These are phyloP conservation scores for Eolophus roseicapilla DNA, from an alignment of 2,113 vertebrate genomes.

Conservation along the genomic window DNA sequence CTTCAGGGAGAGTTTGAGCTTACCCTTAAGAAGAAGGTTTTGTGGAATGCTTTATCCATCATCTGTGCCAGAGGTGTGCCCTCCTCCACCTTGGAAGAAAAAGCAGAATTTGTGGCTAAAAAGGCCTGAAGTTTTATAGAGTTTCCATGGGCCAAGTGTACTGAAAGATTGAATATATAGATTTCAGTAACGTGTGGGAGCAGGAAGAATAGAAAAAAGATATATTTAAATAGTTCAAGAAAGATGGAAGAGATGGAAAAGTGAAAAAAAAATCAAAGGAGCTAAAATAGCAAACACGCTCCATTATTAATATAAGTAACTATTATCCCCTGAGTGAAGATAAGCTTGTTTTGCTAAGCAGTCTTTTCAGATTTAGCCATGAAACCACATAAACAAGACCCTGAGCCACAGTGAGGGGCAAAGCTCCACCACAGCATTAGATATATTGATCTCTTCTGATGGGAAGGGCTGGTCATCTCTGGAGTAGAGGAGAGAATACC, in stretches of 20 bases:
- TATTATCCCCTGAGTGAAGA: conserved; percentile 14
- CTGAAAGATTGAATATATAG: background rate
- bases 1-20: background rate
- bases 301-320: conserved; percentile 38
- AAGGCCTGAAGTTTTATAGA: background rate
- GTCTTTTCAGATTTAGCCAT: conserved; percentile 14
- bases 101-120: background rate
- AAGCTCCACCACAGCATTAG: background rate
- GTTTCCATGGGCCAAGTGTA: background rate
- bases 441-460: background rate
- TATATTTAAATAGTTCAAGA: background rate
- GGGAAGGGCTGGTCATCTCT: background rate
- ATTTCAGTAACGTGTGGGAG: background rate
- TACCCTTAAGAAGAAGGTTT: background rate
- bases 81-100: background rate
- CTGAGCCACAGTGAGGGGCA: background rate
- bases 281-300: conserved; percentile 6
- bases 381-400: background rate
- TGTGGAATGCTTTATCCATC: background rate
- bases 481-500: background rate
- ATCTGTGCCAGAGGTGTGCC: rapidly evolving
- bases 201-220: background rate
- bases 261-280: background rate
- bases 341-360: conserved; percentile 34
- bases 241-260: background rate